phyloP scores from a whole-genome alignment of 2,113 vertebrate species.

The Podarcis raffonei region DNA sequence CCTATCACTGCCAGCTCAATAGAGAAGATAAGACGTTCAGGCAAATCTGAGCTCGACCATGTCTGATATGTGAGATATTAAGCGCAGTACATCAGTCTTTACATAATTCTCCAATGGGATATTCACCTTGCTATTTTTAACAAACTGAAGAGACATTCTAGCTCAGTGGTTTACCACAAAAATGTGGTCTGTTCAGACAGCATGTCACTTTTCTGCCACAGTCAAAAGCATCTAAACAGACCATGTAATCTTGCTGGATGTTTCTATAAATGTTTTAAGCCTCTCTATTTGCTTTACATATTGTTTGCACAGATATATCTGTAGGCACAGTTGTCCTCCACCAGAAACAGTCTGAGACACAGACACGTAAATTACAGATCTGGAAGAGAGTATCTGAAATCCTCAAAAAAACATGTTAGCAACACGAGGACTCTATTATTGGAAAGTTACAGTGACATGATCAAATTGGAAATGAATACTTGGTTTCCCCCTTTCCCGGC shows the following conservation, averaged over 20 bases:
- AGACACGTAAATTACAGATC: slow-evolving; percentile 15
- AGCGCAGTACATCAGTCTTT: background rate
- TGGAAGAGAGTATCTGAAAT: background rate
- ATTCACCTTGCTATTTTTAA: slow-evolving; percentile 51
- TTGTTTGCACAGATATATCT: slow-evolving; percentile 25
- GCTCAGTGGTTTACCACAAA: slow-evolving; percentile 51
- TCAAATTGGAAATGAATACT: background rate
- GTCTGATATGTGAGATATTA: background rate
- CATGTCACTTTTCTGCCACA: slow-evolving; percentile 22
- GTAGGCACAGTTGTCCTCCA: slow-evolving; percentile 26
- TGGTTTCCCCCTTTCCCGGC: no score
- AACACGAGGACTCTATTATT: slow-evolving; percentile 6
- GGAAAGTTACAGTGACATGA: slow-evolving; percentile 17
- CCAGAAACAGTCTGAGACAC: slow-evolving; percentile 36
- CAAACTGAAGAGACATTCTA: slow-evolving; percentile 29
- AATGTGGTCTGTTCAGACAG: slow-evolving; percentile 39
- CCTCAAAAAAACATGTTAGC: slow-evolving; percentile 3
- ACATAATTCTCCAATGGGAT: background rate
- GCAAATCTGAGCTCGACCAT: background rate
- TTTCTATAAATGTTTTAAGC: slow-evolving; percentile 58
- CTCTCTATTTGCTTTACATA: slow-evolving; percentile 15
- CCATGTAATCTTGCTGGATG: slow-evolving; percentile 39
- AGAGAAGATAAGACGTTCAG: no score
- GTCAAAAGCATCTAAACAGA: slow-evolving; percentile 39
- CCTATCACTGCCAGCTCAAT: no score